Percentiles rank a stretch among this genome's conserved stretches.
These are phyloP conservation scores for Melitaea athalia DNA, from an alignment of 2,888 invertebrate species.

Conservation along the genomic window DNA sequence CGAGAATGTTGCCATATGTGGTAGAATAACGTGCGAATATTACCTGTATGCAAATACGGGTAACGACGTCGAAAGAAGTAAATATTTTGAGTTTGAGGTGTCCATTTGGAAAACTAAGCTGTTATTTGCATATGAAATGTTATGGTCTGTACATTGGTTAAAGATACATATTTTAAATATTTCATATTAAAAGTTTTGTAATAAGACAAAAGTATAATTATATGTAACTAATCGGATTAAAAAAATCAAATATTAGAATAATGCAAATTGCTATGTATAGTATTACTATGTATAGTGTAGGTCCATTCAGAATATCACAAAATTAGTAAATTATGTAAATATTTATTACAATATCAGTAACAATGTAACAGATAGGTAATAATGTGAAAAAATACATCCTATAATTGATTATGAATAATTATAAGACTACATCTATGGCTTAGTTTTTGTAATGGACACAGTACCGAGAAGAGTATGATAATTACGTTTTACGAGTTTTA, in stretches of 20 bases:
- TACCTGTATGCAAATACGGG: neutral
- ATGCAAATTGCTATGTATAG: neutral
- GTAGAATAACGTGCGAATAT: slow-evolving; percentile 15
- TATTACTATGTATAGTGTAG: too few relatives aligned
- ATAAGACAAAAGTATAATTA: neutral
- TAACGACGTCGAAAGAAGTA: neutral
- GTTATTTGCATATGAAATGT: neutral
- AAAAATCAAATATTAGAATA: neutral
- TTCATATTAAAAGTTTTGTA: neutral
- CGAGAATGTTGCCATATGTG: slow-evolving; percentile 17
- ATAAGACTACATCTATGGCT: neutral
- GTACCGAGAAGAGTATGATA: neutral
- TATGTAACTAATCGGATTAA: neutral
- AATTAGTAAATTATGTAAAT: neutral
- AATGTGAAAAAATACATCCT: neutral
- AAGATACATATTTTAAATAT: neutral
- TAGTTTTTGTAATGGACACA: slow-evolving; percentile 3
- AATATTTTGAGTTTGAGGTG: neutral
- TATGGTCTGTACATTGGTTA: neutral
- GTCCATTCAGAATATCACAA: too few relatives aligned
- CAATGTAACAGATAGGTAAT: neutral
- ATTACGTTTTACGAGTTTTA: slow-evolving; percentile 3
- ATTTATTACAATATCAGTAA: neutral
- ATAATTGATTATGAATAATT: too few relatives aligned
- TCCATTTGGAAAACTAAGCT: slow-evolving; percentile 1